phyloP scores from a whole-genome alignment of 1,140 invertebrate genomes.

The Uloborus diversus region DNA sequence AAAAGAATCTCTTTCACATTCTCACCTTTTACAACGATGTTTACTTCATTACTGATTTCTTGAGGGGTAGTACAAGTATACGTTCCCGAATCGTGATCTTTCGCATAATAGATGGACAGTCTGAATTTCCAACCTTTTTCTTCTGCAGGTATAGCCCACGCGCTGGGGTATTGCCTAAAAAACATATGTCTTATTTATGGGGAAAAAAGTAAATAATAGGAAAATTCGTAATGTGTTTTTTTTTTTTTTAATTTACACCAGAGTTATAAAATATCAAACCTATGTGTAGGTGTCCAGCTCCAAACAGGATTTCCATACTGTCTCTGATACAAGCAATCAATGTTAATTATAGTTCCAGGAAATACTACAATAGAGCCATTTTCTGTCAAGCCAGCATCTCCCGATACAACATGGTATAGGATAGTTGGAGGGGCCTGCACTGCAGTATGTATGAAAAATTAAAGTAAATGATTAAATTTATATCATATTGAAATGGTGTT shows the following conservation, averaged over 20 bases:
- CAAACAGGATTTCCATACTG: conserved; percentile 81
- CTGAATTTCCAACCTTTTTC: conserved; percentile 83
- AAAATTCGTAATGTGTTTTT: not conserved
- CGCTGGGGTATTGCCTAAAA: conserved; percentile 63
- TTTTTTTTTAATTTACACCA: not conserved
- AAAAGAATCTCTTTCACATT: too few species aligned
- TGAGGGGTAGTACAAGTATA: conserved; percentile 84
- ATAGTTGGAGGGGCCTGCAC: conserved; percentile 85
- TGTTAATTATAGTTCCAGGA: conserved; percentile 81
- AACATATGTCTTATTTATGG: too few species aligned
- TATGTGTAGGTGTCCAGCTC: conserved; percentile 80
- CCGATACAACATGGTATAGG: conserved; percentile 78
- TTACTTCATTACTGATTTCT: conserved; percentile 81
- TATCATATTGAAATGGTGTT: too few species aligned
- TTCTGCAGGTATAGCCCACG: conserved; percentile 79
- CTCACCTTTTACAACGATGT: conserved; percentile 81
- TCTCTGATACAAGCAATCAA: conserved; percentile 83
- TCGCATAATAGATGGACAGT: conserved; percentile 82
- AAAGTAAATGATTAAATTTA: too few species aligned
- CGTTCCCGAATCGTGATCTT: conserved; percentile 81
- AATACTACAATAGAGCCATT: conserved; percentile 80
- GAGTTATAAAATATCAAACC: conserved; percentile 19
- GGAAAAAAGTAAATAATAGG: too few species aligned
- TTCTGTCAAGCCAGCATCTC: conserved; percentile 80
- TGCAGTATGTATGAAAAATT: too few species aligned